Conservation (phyloP, 2,888 invertebrate genomes). For the Cybosia mesomella region DNA sequence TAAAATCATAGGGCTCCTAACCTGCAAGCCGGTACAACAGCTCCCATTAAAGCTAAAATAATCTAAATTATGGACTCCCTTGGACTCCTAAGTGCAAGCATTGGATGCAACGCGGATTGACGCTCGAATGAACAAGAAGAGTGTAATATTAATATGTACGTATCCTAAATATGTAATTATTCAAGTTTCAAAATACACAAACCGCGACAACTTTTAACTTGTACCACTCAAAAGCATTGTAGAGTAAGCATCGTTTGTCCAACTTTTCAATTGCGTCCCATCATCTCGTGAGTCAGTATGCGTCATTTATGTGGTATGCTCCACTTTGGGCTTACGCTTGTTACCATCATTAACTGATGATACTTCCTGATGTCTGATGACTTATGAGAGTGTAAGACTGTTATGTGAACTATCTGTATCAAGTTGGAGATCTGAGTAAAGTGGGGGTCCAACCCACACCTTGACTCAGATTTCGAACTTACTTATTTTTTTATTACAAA, state of each 20-base stretch:
- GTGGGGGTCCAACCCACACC: no score
- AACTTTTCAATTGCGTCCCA: constrained; percentile 80
- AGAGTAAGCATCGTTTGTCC: constrained; percentile 65
- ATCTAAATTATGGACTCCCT: no score
- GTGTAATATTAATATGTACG: no score
- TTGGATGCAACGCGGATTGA: no score
- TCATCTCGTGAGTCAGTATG: constrained; percentile 66
- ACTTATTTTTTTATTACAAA: not conserved
- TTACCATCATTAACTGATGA: not conserved
- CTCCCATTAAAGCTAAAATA: no score
- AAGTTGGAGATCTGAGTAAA: not conserved
- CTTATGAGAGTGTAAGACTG: not conserved
- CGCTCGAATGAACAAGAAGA: no score
- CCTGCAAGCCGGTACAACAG: no score
- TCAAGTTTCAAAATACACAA: not conserved
- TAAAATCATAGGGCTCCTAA: no score
- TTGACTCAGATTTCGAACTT: no score
- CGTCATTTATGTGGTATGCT: constrained; percentile 47
- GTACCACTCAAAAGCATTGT: constrained; percentile 51
- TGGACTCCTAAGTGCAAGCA: no score
- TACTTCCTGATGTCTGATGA: not conserved
- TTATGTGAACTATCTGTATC: not conserved
- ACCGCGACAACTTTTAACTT: constrained; percentile 29
- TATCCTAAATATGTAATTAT: not conserved
- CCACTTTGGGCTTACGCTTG: constrained; percentile 24